Base-by-base conservation (phyloP, 2,888 invertebrate species). In the Scaeva pyrastri region DNA sequence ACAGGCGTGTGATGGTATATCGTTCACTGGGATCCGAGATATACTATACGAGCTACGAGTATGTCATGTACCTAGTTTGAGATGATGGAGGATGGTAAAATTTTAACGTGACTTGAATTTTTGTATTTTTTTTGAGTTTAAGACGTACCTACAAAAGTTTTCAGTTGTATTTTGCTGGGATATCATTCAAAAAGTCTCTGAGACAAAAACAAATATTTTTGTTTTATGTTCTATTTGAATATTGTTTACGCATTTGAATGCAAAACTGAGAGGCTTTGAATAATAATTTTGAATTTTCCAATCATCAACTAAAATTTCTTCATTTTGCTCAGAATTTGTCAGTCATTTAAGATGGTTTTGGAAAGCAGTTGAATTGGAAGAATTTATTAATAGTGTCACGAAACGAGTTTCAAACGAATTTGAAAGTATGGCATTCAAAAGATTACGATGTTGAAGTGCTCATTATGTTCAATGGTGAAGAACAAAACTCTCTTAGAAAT, bases 91-190 rank as follows among this genome's bases (percentile, higher is more conserved):
- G 31, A 56, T 5, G 31, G 5, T 16, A 11, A 60, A 41, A n/a
- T n/a, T 41, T 60, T 14, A 23, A 41, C 60, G 60, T 60, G 60
- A 60, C 60, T 60, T n/a, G 60, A 60, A 60, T 52, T 8, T 23
- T 23, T 50, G 0, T 45, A 11, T 60, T 19, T 26, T 55, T 36
- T 12, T n/a, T n/a, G n/a, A n/a, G n/a, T n/a, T n/a, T 6, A 10
- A 0, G 31, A 26, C 16, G 10, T 31, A 31, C 16, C 3, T 31
- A 31, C 1, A 36, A 36, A 19, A 8, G 2, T 21, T 7, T 39
- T 39, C 19, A 39, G 8, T 5, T 5, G 31, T 39, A 41, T 41
- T n/a, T 23, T 8, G 21, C 4, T 43, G 41, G 41, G 14, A 14
- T 31, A 31, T 31, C 31, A n/a, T 60, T 39, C 60, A 60, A 60